Base-by-base conservation (phyloP, 2,113 vertebrate genomes). In the Muscicapa adusta region DNA sequence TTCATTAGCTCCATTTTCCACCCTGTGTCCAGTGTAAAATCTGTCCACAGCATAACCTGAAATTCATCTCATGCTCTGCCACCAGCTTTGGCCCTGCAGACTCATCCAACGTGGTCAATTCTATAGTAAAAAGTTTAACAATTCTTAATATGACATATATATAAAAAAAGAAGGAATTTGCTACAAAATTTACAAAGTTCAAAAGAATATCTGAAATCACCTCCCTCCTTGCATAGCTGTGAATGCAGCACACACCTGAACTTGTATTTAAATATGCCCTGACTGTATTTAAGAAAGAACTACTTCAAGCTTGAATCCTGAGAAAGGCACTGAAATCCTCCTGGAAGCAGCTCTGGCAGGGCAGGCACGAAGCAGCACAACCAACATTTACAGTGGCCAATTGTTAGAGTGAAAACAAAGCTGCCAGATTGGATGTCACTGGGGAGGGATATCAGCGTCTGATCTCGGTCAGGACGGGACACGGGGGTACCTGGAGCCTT, bases 401-500 rank as follows among this genome's bases (percentile, higher is more conserved):
- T 98, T 98, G 98, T 98, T 97, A 91, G 18, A 62, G 75, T 88
- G 98, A 97, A 98, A 98, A 88, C 34, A 85, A 98, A 95, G 83
- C 97, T 57, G 88, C 4, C 23, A 77, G 98, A 98, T 98, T 93
- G 65, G 83, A 62, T 98, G 96, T 98, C 98, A 67, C 71, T 24
- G 78, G 90, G 95, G 94, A 97, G 95, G 96, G 95, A 93, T 97
- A 96, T 95, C 81, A 16, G 95, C 31, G 12, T 96, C 97, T 96
- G 94, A 98, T 97, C 97, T 96, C 56, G 22, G 83, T 76, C 89
- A 61, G 90, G 89, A 92, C 60, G 53, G 93, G 97, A 92, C 97
- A 94, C 16, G 5, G 89, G 96, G 93, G 96, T 66, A 98, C 95
- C 96, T 85, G 95, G 84, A 94, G 95, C 93, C 97, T 96, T 98